A percentile compares a stretch with the other conserved stretches of the same genome.
These are phyloP conservation scores for Diplodus sargus DNA, from an alignment of 2,797 vertebrate genomes.

Conservation along the genomic window DNA sequence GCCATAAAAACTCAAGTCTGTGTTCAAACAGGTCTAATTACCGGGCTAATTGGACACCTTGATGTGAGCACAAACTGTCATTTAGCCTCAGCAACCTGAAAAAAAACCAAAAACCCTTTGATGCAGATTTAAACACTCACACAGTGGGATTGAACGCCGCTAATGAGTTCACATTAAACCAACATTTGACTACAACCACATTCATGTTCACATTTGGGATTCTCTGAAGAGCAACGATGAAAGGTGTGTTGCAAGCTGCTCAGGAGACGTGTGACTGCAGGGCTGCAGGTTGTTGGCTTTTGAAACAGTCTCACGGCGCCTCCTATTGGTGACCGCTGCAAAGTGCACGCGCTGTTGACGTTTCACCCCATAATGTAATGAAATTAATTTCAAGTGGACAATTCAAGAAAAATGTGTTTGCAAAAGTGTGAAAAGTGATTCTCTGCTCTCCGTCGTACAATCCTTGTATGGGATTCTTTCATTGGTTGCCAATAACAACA, in stretches of 20 bases:
- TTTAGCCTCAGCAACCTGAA: neutral
- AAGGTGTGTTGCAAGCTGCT: slow-evolving; percentile 23
- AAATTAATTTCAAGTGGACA: slow-evolving; percentile 26
- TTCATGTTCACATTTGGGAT: slow-evolving; percentile 22
- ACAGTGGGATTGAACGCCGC: slow-evolving; percentile 12
- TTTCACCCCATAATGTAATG: slow-evolving; percentile 14
- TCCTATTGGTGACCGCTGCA: slow-evolving; percentile 65
- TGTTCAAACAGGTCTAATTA: slow-evolving; percentile 50
- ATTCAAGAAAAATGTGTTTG: neutral
- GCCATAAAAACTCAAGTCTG: slow-evolving; percentile 29
- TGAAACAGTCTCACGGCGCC: slow-evolving; percentile 70
- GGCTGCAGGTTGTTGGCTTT: slow-evolving; percentile 2
- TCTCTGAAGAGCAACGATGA: slow-evolving; percentile 12
- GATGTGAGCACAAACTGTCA: slow-evolving; percentile 32
- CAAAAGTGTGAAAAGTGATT: neutral
- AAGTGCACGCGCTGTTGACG: slow-evolving; percentile 39
- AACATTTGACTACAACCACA: slow-evolving; percentile 15
- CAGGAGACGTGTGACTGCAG: neutral
- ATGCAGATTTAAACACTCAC: slow-evolving; percentile 29
- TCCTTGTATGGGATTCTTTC: neutral
- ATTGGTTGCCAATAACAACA: neutral
- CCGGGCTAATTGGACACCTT: slow-evolving; percentile 27
- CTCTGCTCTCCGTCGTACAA: neutral
- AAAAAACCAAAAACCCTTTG: slow-evolving; percentile 6
- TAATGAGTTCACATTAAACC: slow-evolving; percentile 25